Percentiles rank a stretch among this genome's conserved stretches.
These are phyloP conservation scores for Ectemnius cavifrons DNA, from an alignment of 2,888 invertebrate species.

Conservation along the genomic window DNA sequence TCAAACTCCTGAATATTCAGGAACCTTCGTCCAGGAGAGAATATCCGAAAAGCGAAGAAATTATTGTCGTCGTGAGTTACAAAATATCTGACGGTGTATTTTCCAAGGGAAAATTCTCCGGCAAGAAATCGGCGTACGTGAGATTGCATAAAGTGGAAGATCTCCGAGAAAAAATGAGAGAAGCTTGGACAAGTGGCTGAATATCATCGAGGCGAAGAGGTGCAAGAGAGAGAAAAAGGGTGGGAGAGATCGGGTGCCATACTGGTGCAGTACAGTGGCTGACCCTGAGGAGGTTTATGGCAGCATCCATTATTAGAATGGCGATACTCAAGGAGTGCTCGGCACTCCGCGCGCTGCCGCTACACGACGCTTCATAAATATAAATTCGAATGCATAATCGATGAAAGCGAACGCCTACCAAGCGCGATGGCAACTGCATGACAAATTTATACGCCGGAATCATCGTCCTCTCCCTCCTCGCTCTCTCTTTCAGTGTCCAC, in stretches of 20 bases:
- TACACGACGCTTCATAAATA: slow-evolving; percentile 70
- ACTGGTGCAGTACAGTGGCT: slow-evolving; percentile 37
- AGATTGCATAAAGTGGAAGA: neutral
- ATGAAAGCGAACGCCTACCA: slow-evolving; percentile 67
- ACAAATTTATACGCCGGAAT: slow-evolving; percentile 44
- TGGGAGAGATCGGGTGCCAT: slow-evolving; percentile 34
- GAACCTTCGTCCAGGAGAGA: neutral
- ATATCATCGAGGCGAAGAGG: slow-evolving; percentile 24
- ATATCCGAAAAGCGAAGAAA: neutral
- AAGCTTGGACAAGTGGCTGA: neutral
- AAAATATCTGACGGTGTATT: no score
- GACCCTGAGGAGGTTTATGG: slow-evolving; percentile 61
- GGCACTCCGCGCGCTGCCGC: slow-evolving; percentile 34
- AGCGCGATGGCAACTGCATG: slow-evolving; percentile 55
- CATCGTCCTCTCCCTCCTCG: slow-evolving; percentile 25
- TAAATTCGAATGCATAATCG: slow-evolving; percentile 74
- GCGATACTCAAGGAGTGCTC: slow-evolving; percentile 43
- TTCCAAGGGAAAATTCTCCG: no score
- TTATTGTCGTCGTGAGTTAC: no score
- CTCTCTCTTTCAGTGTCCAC: no score
- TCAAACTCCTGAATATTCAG: no score
- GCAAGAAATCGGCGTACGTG: no score
- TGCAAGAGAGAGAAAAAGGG: slow-evolving; percentile 21
- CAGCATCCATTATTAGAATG: slow-evolving; percentile 67
- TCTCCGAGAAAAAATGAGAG: neutral